These are phyloP conservation scores for Catocala sponsa DNA, from an alignment of 2,888 invertebrate species.

Conservation along the genomic window DNA sequence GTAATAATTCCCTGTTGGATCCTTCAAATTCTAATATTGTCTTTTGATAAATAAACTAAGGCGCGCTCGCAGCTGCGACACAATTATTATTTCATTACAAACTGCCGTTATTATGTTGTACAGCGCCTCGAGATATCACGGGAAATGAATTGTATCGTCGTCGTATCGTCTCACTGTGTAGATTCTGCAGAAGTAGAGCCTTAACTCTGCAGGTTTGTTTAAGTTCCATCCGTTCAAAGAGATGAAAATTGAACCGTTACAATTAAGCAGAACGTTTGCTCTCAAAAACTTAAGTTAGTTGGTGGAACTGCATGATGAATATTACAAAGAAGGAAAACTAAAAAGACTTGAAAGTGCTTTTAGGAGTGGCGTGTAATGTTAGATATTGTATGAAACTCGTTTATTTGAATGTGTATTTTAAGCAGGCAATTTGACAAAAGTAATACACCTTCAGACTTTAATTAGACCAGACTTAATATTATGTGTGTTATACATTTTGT, in stretches of 20 bases:
- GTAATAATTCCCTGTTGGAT: conserved; percentile 50
- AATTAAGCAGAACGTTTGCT: conserved; percentile 10
- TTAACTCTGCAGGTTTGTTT: conserved; percentile 9
- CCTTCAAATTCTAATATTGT: conserved; percentile 66
- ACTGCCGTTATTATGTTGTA: conserved; percentile 56
- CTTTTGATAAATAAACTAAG: conserved; percentile 67
- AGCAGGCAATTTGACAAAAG: no score
- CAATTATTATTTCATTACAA: conserved; percentile 68
- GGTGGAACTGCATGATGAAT: conserved; percentile 1
- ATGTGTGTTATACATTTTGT: no score
- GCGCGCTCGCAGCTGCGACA: conserved; percentile 60
- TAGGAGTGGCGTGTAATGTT: no score
- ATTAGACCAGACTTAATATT: no score
- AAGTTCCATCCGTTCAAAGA: conserved; percentile 6
- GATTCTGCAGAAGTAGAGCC: conserved; percentile 21
- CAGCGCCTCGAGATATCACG: conserved; percentile 50
- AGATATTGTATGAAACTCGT: background rate
- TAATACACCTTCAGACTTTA: no score
- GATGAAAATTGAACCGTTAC: conserved; percentile 6
- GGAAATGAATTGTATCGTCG: conserved; percentile 53
- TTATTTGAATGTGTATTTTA: background rate
- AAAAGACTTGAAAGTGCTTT: background rate
- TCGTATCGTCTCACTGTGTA: conserved; percentile 10
- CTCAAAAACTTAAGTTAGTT: conserved; percentile 2
- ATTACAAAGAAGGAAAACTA: background rate